Evolutionary conservation across 2,888 invertebrate genomes (phyloP).

Genomic region (Apomyelois bistriatella): DNA sequence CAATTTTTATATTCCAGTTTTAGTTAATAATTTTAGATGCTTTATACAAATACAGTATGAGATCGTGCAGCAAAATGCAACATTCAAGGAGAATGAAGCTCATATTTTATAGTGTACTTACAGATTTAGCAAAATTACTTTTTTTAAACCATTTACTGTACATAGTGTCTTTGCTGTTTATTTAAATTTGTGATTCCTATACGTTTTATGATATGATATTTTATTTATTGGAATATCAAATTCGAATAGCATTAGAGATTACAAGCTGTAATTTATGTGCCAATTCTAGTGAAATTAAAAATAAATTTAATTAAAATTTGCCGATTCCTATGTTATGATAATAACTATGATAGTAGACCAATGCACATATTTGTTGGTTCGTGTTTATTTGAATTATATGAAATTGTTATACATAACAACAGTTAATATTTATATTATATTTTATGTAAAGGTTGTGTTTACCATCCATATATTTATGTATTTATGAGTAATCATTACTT

Average conservation of each 20-base stretch:
- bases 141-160: constrained; percentile 37
- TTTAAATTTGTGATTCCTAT: constrained; percentile 26
- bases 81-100: constrained; percentile 40
- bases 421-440: constrained; percentile 47
- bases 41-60: constrained; percentile 31
- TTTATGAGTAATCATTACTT: constrained; percentile 41
- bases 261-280: constrained; percentile 50
- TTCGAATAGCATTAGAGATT: constrained; percentile 38
- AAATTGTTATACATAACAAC: constrained; percentile 46
- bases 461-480: constrained; percentile 42
- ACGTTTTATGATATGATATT: constrained; percentile 19
- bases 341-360: constrained; percentile 27
- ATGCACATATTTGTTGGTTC: constrained; percentile 41
- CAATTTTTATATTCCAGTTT: constrained; percentile 58
- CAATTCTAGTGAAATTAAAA: constrained; percentile 57
- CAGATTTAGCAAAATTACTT: constrained; percentile 34
- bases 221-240: constrained; percentile 26
- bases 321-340: constrained; percentile 4
- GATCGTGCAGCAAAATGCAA: constrained; percentile 12
- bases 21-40: constrained; percentile 44
- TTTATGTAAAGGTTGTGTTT: constrained; percentile 62
- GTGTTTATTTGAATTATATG: constrained; percentile 47
- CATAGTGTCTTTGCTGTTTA: constrained; percentile 22
- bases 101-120: constrained; percentile 60
- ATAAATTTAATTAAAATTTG: constrained; percentile 32